Conservation (phyloP, 2,113 vertebrate species). For the Anas platyrhynchos region DNA sequence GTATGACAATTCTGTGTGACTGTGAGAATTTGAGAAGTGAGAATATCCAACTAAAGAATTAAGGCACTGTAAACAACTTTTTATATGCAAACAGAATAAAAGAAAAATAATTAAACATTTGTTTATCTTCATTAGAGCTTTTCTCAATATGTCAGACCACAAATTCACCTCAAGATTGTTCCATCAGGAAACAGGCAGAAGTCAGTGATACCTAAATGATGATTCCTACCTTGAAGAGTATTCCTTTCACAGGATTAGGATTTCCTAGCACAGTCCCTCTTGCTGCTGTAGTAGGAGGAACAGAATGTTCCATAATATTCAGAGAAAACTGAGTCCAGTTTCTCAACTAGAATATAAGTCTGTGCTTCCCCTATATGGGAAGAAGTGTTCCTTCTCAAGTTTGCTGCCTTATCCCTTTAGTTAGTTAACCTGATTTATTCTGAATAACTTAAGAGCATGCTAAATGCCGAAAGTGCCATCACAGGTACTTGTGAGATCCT, state of each 20-base stretch:
- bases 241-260: not conserved
- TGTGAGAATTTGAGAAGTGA: not conserved
- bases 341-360: not conserved
- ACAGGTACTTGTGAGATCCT: not conserved
- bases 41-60: not conserved
- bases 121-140: not conserved
- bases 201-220: not conserved
- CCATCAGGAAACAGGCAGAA: not conserved
- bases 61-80: not conserved
- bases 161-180: not conserved
- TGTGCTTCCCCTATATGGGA: not conserved
- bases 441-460: not conserved
- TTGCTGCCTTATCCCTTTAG: not conserved
- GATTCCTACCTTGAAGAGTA: not conserved
- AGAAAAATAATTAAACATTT: not conserved
- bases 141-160: not conserved
- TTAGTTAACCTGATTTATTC: not conserved
- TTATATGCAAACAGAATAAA: not conserved
- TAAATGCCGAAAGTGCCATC: not conserved
- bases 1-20: not conserved
- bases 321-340: not conserved
- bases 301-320: not conserved
- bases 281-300: not conserved
- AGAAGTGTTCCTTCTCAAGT: not conserved
- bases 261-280: not conserved